Evolutionary conservation across 1,140 invertebrate species (phyloP).

Genomic region (Cydia amplana): DNA sequence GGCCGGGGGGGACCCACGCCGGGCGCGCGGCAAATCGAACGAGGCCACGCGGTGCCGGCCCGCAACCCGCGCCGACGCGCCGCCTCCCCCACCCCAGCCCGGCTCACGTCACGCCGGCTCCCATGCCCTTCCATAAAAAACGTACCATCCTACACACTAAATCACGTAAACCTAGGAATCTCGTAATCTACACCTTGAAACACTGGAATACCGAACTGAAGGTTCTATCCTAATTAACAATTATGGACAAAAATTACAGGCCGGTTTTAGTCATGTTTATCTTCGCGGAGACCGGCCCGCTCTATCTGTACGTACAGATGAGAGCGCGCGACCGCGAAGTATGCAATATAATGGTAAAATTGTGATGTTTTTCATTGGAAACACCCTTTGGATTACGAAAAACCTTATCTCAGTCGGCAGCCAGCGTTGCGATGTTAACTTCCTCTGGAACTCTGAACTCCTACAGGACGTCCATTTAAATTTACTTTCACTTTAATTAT

Average conservation of each 20-base stretch:
- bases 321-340: conserved; percentile 59
- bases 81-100: conserved; percentile 40
- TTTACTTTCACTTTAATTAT: conserved; percentile 37
- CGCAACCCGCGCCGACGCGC: conserved; percentile 40
- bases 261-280: conserved; percentile 63
- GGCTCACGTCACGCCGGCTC: conserved; percentile 35
- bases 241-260: conserved; percentile 74
- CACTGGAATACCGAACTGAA: conserved; percentile 69
- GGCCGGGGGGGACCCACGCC: conserved; percentile 53
- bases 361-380: conserved; percentile 75
- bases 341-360: conserved; percentile 73
- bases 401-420: conserved; percentile 35
- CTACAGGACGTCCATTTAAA: conserved; percentile 32
- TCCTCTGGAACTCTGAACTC: conserved; percentile 45
- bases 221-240: conserved; percentile 71
- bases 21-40: conserved; percentile 65
- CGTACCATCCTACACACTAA: conserved; percentile 72
- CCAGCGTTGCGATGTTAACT: conserved; percentile 31
- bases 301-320: conserved; percentile 68
- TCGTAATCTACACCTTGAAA: conserved; percentile 69
- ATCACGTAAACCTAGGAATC: conserved; percentile 75
- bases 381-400: conserved; percentile 37
- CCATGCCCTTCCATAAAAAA: conserved; percentile 67
- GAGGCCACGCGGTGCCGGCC: conserved; percentile 61
- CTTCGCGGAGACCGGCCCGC: conserved; percentile 64